Conservation (phyloP, 2,113 vertebrate genomes). For the Gobio gobio region DNA sequence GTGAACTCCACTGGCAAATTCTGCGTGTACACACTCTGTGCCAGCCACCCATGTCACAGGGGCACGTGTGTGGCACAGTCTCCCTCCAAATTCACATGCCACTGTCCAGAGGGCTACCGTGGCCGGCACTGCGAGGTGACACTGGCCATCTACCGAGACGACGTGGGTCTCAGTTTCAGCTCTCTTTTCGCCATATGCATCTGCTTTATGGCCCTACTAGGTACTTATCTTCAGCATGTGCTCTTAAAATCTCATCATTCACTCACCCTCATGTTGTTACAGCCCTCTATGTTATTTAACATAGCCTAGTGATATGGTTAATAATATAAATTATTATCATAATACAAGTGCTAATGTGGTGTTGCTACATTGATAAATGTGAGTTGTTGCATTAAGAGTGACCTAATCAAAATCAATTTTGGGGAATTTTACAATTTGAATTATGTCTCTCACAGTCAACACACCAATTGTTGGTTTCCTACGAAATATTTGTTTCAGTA, state of each 20-base stretch:
- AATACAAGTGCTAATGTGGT: neutral
- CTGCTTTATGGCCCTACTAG: slow-evolving; percentile 86
- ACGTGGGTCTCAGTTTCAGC: slow-evolving; percentile 86
- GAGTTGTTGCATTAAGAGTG: neutral
- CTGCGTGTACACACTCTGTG: slow-evolving; percentile 83
- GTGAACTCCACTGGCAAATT: slow-evolving; percentile 80
- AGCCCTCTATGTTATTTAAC: neutral
- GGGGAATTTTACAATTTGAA: slow-evolving; percentile 8
- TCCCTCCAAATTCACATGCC: slow-evolving; percentile 80
- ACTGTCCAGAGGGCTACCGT: slow-evolving; percentile 80
- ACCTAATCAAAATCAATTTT: neutral
- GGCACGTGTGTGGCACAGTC: slow-evolving; percentile 84
- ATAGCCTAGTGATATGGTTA: neutral
- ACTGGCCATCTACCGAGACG: slow-evolving; percentile 81
- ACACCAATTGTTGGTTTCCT: neutral
- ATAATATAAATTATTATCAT: neutral
- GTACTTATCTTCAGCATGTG: slow-evolving; percentile 73
- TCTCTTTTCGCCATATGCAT: slow-evolving; percentile 88
- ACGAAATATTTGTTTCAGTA: neutral
- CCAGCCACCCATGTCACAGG: slow-evolving; percentile 79
- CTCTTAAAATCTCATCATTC: neutral
- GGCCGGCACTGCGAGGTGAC: slow-evolving; percentile 83
- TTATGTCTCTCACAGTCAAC: neutral
- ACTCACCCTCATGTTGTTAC: neutral
- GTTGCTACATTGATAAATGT: neutral